Conservation (phyloP, 2,888 invertebrate genomes). For the Ophioninae sp. region DNA sequence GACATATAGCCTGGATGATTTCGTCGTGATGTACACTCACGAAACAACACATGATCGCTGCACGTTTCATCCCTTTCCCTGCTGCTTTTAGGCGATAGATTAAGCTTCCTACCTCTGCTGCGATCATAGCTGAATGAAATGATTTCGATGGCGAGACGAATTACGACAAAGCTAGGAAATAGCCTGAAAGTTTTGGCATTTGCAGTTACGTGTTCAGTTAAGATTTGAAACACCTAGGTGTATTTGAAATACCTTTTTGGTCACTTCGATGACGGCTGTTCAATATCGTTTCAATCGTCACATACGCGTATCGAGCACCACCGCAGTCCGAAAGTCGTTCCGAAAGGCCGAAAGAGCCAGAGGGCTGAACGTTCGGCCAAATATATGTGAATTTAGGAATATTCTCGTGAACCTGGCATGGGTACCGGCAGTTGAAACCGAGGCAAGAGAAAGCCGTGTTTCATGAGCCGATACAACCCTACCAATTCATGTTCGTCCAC, state of each 20-base stretch:
- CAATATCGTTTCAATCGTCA: not conserved
- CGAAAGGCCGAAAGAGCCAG: not conserved
- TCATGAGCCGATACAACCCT: slow-evolving; percentile 61
- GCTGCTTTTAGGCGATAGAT: slow-evolving; percentile 61
- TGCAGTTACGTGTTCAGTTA: not conserved
- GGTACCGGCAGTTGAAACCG: slow-evolving; percentile 35
- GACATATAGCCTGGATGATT: slow-evolving; percentile 36
- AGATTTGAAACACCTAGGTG: not conserved
- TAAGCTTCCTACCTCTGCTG: slow-evolving; percentile 51
- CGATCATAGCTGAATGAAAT: slow-evolving; percentile 38
- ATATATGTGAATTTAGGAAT: slow-evolving; percentile 33
- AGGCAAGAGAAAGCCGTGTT: slow-evolving; percentile 53
- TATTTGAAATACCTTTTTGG: not conserved
- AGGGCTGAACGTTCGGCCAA: slow-evolving; percentile 2
- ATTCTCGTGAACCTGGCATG: slow-evolving; percentile 30
- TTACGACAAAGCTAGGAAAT: not conserved
- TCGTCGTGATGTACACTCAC: slow-evolving; percentile 51
- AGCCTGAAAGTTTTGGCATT: not conserved
- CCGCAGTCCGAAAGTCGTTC: not conserved
- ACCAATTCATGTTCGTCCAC: slow-evolving; percentile 61
- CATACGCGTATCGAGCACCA: not conserved
- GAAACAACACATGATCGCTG: slow-evolving; percentile 56
- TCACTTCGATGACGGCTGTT: not conserved
- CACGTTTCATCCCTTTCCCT: slow-evolving; percentile 60
- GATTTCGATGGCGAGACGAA: slow-evolving; percentile 8